These are phyloP conservation scores for Larimichthys crocea DNA, from an alignment of 2,113 vertebrate genomes.

Conservation along the genomic window DNA sequence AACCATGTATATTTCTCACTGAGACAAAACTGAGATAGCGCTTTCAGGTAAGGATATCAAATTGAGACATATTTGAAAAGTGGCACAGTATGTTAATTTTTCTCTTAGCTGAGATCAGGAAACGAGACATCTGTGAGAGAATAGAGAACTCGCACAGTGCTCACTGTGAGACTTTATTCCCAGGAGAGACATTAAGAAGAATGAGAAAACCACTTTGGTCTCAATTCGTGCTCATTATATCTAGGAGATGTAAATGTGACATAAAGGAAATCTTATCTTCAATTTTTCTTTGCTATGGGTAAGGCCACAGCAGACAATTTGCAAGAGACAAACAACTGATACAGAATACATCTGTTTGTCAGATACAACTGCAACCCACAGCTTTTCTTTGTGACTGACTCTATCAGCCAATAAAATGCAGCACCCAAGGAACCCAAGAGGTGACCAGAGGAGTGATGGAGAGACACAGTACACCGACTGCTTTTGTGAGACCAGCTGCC, in stretches of 20 bases:
- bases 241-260: background rate
- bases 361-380: too few species aligned
- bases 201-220: slow-evolving; percentile 9
- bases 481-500: too few species aligned
- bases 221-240: background rate
- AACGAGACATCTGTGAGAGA: slow-evolving; percentile 6
- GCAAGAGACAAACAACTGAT: too few species aligned
- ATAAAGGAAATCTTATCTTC: background rate
- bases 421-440: too few species aligned
- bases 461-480: too few species aligned
- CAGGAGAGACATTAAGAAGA: slow-evolving; percentile 14
- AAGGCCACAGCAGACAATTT: too few species aligned
- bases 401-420: too few species aligned
- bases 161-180: slow-evolving; percentile 1
- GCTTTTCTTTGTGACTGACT: too few species aligned
- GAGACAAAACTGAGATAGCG: background rate
- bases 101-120: background rate
- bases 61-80: background rate
- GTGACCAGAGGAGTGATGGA: too few species aligned
- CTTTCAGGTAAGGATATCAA: background rate
- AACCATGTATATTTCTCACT: background rate
- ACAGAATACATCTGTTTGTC: too few species aligned
- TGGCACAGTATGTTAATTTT: background rate
- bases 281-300: background rate
- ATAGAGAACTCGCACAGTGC: background rate